A percentile compares a stretch with the other conserved stretches of the same genome.
Evolutionary conservation across 2,797 vertebrate species (phyloP).

Genomic region (Arnoldichthys spilopterus): DNA sequence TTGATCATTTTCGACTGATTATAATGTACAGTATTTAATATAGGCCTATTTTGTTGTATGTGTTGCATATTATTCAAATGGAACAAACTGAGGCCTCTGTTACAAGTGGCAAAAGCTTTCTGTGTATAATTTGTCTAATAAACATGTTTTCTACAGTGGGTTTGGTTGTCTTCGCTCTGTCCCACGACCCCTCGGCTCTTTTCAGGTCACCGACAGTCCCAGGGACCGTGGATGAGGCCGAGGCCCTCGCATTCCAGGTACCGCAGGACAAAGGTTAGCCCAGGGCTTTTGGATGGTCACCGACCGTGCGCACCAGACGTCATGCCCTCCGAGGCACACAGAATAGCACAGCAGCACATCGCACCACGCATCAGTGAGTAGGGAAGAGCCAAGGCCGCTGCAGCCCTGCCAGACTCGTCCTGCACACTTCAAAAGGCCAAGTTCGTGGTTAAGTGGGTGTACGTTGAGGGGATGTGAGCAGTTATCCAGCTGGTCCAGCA

Average conservation of each 20-base stretch:
- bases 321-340: slow-evolving; percentile 56
- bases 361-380: slow-evolving; percentile 46
- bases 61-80: slow-evolving; percentile 99
- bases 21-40: slow-evolving; percentile 99
- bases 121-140: slow-evolving; percentile 99
- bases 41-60: slow-evolving; percentile 99
- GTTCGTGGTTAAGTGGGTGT: not conserved
- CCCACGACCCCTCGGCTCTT: not conserved
- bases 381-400: slow-evolving; percentile 30
- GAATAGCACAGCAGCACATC: slow-evolving; percentile 54
- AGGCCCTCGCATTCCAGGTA: slow-evolving; percentile 27
- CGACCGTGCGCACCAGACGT: slow-evolving; percentile 49
- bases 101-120: slow-evolving; percentile 99
- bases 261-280: slow-evolving; percentile 45
- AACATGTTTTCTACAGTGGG: slow-evolving; percentile 99
- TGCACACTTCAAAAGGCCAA: slow-evolving; percentile 29
- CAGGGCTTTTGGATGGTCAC: slow-evolving; percentile 40
- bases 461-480: no score
- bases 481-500: no score
- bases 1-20: slow-evolving; percentile 94
- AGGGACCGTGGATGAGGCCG: not conserved
- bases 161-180: slow-evolving; percentile 73
- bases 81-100: slow-evolving; percentile 99
- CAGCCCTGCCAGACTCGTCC: slow-evolving; percentile 33
- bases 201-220: not conserved